Conservation (phyloP, 2,888 invertebrate species). For the Caenorhabditis sp. region DNA sequence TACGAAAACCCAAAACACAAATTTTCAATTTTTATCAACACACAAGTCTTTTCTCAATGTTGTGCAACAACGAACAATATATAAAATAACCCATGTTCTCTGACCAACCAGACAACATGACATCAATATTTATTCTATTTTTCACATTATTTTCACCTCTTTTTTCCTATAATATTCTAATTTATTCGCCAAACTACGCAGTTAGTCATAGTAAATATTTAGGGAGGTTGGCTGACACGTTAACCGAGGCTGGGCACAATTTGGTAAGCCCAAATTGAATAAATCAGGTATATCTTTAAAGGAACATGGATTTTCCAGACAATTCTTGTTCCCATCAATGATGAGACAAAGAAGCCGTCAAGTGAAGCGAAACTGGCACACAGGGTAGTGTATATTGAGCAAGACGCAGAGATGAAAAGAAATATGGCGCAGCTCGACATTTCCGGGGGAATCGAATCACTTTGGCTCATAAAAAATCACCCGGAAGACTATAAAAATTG, state of each 20-base stretch:
- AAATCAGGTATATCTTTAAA: not conserved
- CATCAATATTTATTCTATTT: not conserved
- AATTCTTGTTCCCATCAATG: not conserved
- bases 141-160: not conserved
- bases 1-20: too few species aligned
- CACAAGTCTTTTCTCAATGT: not conserved
- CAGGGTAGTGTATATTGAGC: not conserved
- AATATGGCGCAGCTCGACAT: not conserved
- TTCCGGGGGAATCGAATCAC: not conserved
- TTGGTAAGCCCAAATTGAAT: slow-evolving; percentile 25
- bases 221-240: slow-evolving; percentile 37
- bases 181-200: slow-evolving; percentile 36
- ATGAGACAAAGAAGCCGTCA: not conserved
- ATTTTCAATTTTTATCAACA: not conserved
- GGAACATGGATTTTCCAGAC: not conserved
- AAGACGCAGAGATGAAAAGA: not conserved
- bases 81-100: not conserved
- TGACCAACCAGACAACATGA: not conserved
- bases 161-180: slow-evolving; percentile 26
- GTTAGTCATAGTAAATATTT: slow-evolving; percentile 42
- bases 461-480: not conserved
- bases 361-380: not conserved
- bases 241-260: slow-evolving; percentile 44
- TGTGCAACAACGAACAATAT: not conserved
- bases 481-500: not conserved